A percentile compares a stretch with the other conserved stretches of the same genome.
phyloP scores from a whole-genome alignment of 2,797 vertebrate species.

The Falco rusticolus region DNA sequence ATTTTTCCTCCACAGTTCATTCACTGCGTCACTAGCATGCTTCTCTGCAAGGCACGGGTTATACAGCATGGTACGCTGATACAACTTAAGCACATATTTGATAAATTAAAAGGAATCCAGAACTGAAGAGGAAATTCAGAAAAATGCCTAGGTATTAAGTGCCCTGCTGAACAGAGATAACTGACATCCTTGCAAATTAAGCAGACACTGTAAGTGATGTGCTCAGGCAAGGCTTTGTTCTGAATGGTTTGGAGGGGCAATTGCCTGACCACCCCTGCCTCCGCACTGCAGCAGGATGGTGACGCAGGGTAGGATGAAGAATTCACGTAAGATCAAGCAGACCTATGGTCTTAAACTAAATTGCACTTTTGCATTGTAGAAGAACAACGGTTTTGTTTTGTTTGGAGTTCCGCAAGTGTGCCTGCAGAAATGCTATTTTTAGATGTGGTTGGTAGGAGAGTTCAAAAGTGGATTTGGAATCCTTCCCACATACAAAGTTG shows the following conservation, averaged over 20 bases:
- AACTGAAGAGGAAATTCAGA: background rate
- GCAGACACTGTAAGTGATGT: background rate
- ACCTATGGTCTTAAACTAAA: background rate
- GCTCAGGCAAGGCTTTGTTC: background rate
- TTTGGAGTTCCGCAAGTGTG: background rate
- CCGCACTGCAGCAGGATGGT: accelerated
- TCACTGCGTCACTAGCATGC: background rate
- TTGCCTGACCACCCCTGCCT: background rate
- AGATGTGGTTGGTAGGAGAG: background rate
- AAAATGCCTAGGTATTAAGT: background rate
- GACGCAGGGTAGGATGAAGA: background rate
- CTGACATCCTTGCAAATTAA: background rate
- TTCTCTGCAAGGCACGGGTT: background rate
- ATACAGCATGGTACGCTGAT: accelerated
- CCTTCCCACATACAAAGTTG: background rate
- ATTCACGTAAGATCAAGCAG: background rate
- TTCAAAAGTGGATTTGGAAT: background rate
- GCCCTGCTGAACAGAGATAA: background rate
- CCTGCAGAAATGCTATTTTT: background rate
- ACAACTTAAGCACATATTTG: background rate
- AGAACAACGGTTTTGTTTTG: background rate
- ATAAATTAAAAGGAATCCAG: background rate
- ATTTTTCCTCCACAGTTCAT: background rate
- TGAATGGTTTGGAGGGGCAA: background rate
- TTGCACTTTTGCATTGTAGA: background rate